phyloP scores from a whole-genome alignment of 2,888 invertebrate genomes.

The Galerucella pusilla region DNA sequence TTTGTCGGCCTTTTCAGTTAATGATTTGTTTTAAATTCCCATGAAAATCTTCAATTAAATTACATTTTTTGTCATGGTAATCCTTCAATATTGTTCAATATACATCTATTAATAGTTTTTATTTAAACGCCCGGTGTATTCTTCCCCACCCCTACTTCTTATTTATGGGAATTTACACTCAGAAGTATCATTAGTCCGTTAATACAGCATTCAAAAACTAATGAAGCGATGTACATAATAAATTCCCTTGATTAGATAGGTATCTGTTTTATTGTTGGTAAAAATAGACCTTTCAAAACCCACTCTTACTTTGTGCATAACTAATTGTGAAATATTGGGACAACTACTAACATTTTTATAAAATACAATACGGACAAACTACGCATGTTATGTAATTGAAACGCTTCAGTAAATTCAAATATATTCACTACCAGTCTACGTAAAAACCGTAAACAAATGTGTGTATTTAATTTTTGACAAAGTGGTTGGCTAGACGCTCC shows the following conservation, averaged over 20 bases:
- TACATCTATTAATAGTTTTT: too few relatives aligned
- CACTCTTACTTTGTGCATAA: neutral
- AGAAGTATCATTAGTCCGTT: neutral
- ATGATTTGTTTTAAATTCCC: neutral
- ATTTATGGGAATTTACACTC: too few relatives aligned
- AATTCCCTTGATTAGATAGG: slow-evolving; percentile 12
- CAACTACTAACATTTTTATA: neutral
- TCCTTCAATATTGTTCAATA: too few relatives aligned
- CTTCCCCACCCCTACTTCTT: too few relatives aligned
- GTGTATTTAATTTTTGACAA: too few relatives aligned
- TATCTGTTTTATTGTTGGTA: neutral
- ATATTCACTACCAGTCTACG: neutral
- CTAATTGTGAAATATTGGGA: neutral
- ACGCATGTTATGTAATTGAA: neutral
- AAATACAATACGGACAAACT: neutral
- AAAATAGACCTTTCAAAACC: slow-evolving; percentile 6
- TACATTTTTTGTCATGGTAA: too few relatives aligned
- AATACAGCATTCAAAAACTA: slow-evolving; percentile 1
- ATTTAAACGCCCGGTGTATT: too few relatives aligned
- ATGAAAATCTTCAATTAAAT: neutral
- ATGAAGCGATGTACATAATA: neutral
- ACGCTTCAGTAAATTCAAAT: neutral
- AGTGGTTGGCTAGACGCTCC: too few relatives aligned
- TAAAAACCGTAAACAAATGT: too few relatives aligned
- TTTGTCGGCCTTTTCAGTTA: neutral